Percentiles rank a stretch among this genome's conserved stretches.
These are phyloP conservation scores for Sigmodon hispidus DNA, from an alignment of 2,113 vertebrate species.

Conservation along the genomic window DNA sequence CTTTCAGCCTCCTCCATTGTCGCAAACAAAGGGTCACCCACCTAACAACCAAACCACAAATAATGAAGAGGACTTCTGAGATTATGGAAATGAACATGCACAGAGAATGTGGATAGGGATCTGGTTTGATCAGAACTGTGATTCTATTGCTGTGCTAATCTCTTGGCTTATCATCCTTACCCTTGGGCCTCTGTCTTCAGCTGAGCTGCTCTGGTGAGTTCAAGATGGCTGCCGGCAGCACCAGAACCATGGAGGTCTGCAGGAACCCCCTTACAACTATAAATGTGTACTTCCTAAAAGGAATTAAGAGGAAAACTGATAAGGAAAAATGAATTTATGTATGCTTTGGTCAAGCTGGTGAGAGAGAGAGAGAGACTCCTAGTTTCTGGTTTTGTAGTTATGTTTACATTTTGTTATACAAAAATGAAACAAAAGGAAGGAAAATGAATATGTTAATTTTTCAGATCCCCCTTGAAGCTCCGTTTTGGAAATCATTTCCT, in stretches of 20 bases:
- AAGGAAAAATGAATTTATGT: neutral
- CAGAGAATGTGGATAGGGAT: neutral
- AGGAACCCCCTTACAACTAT: neutral
- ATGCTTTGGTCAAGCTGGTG: neutral
- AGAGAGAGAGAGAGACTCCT: neutral
- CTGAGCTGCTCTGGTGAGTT: neutral
- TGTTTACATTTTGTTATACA: neutral
- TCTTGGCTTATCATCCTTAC: neutral
- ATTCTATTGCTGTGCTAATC: neutral
- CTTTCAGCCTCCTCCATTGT: no score
- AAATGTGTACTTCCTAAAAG: neutral
- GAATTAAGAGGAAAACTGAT: neutral
- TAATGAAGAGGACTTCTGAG: neutral
- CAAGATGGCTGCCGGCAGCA: neutral
- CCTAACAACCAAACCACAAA: neutral
- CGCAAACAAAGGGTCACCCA: accelerated
- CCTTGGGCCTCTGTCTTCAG: neutral
- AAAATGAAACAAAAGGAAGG: neutral
- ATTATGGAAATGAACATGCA: neutral
- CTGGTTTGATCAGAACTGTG: neutral
- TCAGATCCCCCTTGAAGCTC: neutral
- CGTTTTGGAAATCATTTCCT: neutral
- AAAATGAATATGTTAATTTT: neutral
- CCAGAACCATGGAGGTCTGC: neutral
- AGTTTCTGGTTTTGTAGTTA: neutral